Base-by-base conservation (phyloP, 2,797 vertebrate genomes). In the Emys orbicularis region DNA sequence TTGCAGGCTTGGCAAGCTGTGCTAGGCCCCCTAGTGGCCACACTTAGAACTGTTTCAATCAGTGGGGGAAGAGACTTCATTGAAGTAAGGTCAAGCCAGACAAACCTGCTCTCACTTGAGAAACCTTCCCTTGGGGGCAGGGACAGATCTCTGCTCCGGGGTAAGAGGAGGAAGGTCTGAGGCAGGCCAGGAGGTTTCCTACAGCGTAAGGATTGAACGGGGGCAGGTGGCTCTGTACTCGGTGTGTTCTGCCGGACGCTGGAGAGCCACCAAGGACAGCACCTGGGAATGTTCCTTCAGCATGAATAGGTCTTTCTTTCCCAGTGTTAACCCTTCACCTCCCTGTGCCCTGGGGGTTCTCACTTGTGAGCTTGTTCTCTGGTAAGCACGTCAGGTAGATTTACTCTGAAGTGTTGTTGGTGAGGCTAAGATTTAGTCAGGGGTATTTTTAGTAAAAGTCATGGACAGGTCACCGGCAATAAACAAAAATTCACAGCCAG, bases 221-320 rank as follows among this genome's bases (percentile, higher is more conserved):
- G 9, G 65, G n/a, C 34, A 19, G 15, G 59, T 34, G 13, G 31
- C 8, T 34, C 31, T 34, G 57, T 59, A 5, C 57, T 59, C 5
- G 12, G 57, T 47, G 61, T 1, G 0, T 3, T 6, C 44, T 0
- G 56, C 56, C 9, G 4, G 11, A 27, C 15, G 13, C 29, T 34
- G 27, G 59, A 61, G 59, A 34, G 8, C 61, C 61, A n/a, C n/a
- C 34, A 19, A 21, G 18, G 65, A n/a, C 65, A 21, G n/a, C n/a
- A 68, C 9, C n/a, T 23, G 65, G 65, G n/a, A 68, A 37, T 18
- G 61, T n/a, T 65, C 8, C 5, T 65, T n/a, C 61, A 18, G 18
- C 8, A 8, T 8, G 29, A 61, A 7, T 59, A 31, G 5, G 7
- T 65, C 31, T n/a, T n/a, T 34, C 61, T 19, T 18, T 21, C 61